Conservation (phyloP, 2,888 invertebrate genomes). For the Molorchus minor region DNA sequence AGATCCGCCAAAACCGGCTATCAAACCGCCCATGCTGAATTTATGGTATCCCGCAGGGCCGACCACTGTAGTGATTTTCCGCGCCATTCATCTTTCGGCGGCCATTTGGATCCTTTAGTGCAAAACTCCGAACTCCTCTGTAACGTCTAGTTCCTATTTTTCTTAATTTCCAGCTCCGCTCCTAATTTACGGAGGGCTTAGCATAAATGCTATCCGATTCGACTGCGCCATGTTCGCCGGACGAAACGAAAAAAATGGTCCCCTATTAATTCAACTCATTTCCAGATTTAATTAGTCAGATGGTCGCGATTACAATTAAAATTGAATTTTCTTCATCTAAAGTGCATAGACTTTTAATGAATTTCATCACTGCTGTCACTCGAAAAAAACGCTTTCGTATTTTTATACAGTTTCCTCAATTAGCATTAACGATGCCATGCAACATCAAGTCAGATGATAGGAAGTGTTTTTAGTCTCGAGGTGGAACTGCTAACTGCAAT, state of each 20-base stretch:
- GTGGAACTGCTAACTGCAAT: too few species aligned
- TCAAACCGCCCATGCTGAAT: conserved; percentile 23
- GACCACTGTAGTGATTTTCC: conserved; percentile 58
- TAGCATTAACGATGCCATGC: too few species aligned
- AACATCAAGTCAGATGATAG: too few species aligned
- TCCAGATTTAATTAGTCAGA: conserved; percentile 15
- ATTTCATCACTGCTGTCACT: too few species aligned
- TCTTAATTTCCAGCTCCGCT: conserved; percentile 47
- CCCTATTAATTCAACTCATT: conserved; percentile 20
- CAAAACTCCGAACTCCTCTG: background rate
- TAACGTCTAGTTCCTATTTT: conserved; percentile 48
- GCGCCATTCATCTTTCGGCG: conserved; percentile 53
- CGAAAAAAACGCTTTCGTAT: conserved; percentile 2
- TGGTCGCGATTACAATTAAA: conserved; percentile 20
- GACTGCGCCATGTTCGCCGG: conserved; percentile 20
- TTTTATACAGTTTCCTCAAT: too few species aligned
- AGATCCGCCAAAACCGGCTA: background rate
- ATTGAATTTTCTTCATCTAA: conserved; percentile 21
- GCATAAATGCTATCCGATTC: conserved; percentile 45
- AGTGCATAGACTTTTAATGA: background rate
- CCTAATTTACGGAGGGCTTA: conserved; percentile 48
- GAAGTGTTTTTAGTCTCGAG: too few species aligned
- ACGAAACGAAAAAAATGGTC: conserved; percentile 9
- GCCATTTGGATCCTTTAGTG: background rate
- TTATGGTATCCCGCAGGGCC: conserved; percentile 55